phyloP scores from a whole-genome alignment of 2,113 vertebrate species.

The Paradisaea rubra region DNA sequence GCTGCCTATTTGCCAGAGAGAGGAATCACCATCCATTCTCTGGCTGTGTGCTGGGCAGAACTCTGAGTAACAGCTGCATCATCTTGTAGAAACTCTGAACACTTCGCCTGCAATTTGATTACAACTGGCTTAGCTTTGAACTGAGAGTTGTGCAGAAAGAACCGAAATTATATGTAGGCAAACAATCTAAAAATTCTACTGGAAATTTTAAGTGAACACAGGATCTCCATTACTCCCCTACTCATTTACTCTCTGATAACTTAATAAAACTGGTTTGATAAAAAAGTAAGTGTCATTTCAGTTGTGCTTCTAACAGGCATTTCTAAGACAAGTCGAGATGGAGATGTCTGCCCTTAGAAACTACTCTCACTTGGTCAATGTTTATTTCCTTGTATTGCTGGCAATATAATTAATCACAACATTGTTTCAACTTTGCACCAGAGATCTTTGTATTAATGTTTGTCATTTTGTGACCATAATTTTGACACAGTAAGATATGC shows the following conservation, averaged over 20 bases:
- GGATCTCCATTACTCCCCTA: not conserved
- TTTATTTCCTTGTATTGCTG: not conserved
- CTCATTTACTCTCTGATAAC: not conserved
- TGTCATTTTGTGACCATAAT: conserved; percentile 1
- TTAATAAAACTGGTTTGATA: not conserved
- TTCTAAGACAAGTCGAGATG: not conserved
- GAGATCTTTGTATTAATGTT: not conserved
- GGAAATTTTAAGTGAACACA: not conserved
- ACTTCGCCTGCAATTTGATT: not conserved
- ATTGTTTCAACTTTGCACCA: not conserved
- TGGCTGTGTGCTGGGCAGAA: not conserved
- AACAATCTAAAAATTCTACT: not conserved
- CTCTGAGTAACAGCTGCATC: not conserved
- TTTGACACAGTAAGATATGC: conserved; percentile 10
- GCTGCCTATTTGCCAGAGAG: not conserved
- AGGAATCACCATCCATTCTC: not conserved
- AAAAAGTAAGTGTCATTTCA: not conserved
- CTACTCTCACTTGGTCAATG: not conserved
- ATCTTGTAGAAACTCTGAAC: not conserved
- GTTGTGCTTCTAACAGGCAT: not conserved
- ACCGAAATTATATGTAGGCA: not conserved
- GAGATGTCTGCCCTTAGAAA: not conserved
- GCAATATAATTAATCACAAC: not conserved
- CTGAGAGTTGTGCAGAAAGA: not conserved
- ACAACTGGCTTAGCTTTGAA: not conserved